phyloP scores from a whole-genome alignment of 2,888 invertebrate genomes.

The Clitarchus hookeri region DNA sequence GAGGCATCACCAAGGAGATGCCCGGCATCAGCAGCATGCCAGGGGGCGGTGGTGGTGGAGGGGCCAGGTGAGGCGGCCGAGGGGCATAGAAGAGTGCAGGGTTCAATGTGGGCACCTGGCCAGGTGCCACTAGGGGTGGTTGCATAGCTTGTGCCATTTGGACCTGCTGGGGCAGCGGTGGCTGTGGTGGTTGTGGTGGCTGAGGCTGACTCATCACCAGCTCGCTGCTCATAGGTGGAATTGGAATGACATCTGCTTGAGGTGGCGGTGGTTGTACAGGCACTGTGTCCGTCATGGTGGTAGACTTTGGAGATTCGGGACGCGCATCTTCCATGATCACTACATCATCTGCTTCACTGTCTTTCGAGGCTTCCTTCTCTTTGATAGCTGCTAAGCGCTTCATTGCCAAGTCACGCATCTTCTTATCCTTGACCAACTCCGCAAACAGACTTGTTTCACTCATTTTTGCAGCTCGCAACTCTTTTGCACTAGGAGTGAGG shows the following conservation, averaged over 20 bases:
- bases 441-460: constrained; percentile 89
- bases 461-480: constrained; percentile 66
- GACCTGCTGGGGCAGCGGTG: not conserved
- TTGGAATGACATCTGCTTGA: not conserved
- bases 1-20: not conserved
- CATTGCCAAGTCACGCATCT: constrained; percentile 76
- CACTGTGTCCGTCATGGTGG: not conserved
- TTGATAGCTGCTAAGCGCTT: constrained; percentile 66
- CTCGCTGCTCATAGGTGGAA: not conserved
- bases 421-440: constrained; percentile 83
- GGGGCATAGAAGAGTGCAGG: not conserved
- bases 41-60: constrained; percentile 19
- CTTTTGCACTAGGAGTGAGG: constrained; percentile 33
- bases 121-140: not conserved
- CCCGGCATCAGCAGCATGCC: constrained; percentile 24
- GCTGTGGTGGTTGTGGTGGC: not conserved
- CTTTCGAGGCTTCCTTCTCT: constrained; percentile 64
- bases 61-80: not conserved
- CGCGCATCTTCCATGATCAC: constrained; percentile 23
- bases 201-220: not conserved
- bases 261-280: not conserved
- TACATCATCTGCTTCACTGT: constrained; percentile 46
- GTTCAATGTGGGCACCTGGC: not conserved
- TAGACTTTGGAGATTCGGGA: not conserved
- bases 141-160: not conserved